Evolutionary conservation across 92 coral and sea anemone species (phyloP).

Genomic region (Actinernus sp.): DNA sequence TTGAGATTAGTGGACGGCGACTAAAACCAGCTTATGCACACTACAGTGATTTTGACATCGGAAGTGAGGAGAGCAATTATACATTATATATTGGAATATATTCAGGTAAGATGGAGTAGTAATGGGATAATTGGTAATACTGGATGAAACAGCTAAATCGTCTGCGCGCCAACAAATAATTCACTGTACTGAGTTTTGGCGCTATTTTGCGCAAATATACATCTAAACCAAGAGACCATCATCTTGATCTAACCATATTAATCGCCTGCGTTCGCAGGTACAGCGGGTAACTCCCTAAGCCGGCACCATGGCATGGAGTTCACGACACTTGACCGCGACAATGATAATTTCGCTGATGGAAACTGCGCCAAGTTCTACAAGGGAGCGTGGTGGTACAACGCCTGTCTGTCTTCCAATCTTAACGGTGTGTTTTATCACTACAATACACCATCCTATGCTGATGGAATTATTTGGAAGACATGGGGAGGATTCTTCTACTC

Average conservation of each 20-base stretch:
- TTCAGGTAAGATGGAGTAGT: conserved; percentile 3
- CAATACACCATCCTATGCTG: conserved; percentile 38
- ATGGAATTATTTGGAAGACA: conserved; percentile 74
- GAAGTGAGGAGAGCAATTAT: conserved; percentile 36
- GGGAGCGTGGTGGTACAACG: conserved; percentile 81
- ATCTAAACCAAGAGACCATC: too few species aligned
- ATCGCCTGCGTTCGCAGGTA: too few species aligned
- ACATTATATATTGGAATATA: conserved; percentile 44
- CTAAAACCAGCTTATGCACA: conserved; percentile 49
- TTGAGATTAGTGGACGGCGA: conserved; percentile 39
- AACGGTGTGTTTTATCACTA: conserved; percentile 71
- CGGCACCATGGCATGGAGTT: conserved; percentile 54
- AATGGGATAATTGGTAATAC: too few species aligned
- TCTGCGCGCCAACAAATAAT: too few species aligned
- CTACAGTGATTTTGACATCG: conserved; percentile 42
- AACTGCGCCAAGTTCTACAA: conserved; percentile 58
- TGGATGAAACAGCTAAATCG: too few species aligned
- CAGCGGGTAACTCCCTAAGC: conserved; percentile 61
- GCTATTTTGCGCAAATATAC: too few species aligned
- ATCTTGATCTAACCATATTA: too few species aligned
- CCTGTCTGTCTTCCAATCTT: conserved; percentile 63
- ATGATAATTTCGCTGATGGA: conserved; percentile 31
- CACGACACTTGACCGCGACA: conserved; percentile 73
- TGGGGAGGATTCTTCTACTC: conserved; percentile 76
- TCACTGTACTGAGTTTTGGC: too few species aligned